Base-by-base conservation (phyloP, 2,797 vertebrate species). In the Zenarchopterus dispar region DNA sequence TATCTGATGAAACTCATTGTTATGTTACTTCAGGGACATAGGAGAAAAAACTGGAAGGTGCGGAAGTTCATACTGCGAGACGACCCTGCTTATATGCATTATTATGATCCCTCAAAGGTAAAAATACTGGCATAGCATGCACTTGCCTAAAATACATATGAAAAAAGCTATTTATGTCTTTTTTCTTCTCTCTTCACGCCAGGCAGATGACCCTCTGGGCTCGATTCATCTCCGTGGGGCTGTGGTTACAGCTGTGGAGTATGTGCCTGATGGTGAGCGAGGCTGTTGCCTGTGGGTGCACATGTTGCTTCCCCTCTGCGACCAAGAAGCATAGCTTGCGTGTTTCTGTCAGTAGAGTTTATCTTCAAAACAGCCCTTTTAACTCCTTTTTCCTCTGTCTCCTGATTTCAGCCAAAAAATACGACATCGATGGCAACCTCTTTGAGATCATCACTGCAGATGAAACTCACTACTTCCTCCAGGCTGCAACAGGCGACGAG, bases 31-130 rank as follows among this genome's bases (percentile, higher is more conserved):
- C 78, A 99, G 97, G 97, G 97, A 9, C 97, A 99, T 46, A 89
- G 93, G 65, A 94, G 95, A 66, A 99, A 96, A 90, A 99, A 98
- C 88, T 99, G 97, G 97, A 99, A 99, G 90, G 97, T 99, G 66
- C 92, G 97, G 9, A 99, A 98, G 75, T 99, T 99, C 64, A 85
- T 97, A 48, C 91, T 99, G 44, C 93, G 97, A 81, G 96, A 98
- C 0, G 95, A 99, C 70, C 97, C 97, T 11, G 97, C 97, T 0
- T 99, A 94, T 48, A 86, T 99, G 65, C 97, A 99, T 78, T 99
- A 99, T 80, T 98, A 96, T 15, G 97, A 99, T 64, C 97, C 97
- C 17, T 90, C 97, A 23, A 97, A 95, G 93, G 97, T 98, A 82
- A 69, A 53, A 47, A 24, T 4, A 26, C 3, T 9, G 18, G 1